Evolutionary conservation across 2,113 vertebrate species (phyloP), one percentile per base, ranked within the genome.

Genomic region (Pycnonotus jocosus): DNA sequence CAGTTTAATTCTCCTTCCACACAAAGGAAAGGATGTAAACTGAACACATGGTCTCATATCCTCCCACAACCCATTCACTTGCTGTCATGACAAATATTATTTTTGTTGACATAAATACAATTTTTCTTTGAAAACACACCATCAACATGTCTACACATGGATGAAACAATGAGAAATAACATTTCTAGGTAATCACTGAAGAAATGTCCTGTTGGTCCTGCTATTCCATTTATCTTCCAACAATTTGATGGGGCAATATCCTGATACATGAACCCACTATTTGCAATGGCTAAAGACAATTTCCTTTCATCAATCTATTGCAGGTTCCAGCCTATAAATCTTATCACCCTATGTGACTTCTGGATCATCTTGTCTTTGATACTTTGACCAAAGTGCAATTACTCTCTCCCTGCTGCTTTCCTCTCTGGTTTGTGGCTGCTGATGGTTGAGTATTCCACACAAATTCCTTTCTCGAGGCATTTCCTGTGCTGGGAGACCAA

Each of bases 251-350:
- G 44, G 42, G 48, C 50, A 87, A 74, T 77, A 87, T 87, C 73
- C 85, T 38, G 61, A 37, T 64, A 65, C 58, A 90, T 15, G 77
- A 82, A 72, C 10, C 35, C 20, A 24, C 54, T 15, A 35, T 42
- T 76, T 69, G 30, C 20, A 85, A 27, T 5, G n/a, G 50, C 22
- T 85, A 27, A 69, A 69, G 61, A 56, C 58, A 72, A 90, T 92
- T 94, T 80, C 88, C 85, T 80, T 53, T 48, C 12, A 20, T 79
- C 92, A 47, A 72, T 53, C 70, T 31, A 4, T 2, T 81, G 56
- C 73, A 92, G 48, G 11, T 85, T 72, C 54, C 28, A 81, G 53
- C 40, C 66, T 8, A 57, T 66, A 91, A 91, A 66, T 91, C 54
- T 83, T 51, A 10, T 11, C 77, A 81, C 45, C 22, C 53, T 20